These are phyloP conservation scores for Rhipidura dahli DNA, from an alignment of 2,113 vertebrate genomes.

Conservation along the genomic window DNA sequence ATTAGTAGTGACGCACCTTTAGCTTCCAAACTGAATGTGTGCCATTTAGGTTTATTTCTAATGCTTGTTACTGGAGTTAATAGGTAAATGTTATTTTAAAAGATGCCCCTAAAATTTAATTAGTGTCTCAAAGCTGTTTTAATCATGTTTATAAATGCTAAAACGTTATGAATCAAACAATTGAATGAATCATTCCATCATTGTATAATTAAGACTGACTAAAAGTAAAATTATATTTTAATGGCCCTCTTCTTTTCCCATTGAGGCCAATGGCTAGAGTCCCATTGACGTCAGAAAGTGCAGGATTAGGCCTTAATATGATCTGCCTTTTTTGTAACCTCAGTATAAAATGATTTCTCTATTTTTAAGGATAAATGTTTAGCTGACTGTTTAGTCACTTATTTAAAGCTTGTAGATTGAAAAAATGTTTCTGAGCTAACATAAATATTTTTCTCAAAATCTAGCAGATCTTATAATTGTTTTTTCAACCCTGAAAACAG, in stretches of 20 bases:
- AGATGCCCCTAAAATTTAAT: conserved; percentile 27
- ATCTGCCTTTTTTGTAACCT: conserved; percentile 15
- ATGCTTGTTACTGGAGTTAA: conserved; percentile 30
- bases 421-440: not conserved
- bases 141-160: conserved; percentile 54
- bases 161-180: conserved; percentile 55
- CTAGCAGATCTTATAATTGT: not conserved
- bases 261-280: not conserved
- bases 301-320: conserved; percentile 41
- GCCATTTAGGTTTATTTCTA: conserved; percentile 21
- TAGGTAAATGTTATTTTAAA: conserved; percentile 49
- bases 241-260: conserved; percentile 25
- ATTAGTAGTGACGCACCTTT: conserved; percentile 1
- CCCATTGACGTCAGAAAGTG: conserved; percentile 52
- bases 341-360: not conserved
- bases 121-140: conserved; percentile 48
- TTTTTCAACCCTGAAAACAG: conserved; percentile 30
- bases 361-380: not conserved
- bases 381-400: not conserved
- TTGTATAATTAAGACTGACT: conserved; percentile 53
- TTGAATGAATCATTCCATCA: conserved; percentile 57
- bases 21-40: not conserved
- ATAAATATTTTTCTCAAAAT: conserved; percentile 40
- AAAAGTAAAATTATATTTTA: conserved; percentile 62
- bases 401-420: not conserved